Evolutionary conservation across 2,888 invertebrate genomes (phyloP), one percentile per base, ranked within the genome.

Genomic region (Cheilosia pagana): DNA sequence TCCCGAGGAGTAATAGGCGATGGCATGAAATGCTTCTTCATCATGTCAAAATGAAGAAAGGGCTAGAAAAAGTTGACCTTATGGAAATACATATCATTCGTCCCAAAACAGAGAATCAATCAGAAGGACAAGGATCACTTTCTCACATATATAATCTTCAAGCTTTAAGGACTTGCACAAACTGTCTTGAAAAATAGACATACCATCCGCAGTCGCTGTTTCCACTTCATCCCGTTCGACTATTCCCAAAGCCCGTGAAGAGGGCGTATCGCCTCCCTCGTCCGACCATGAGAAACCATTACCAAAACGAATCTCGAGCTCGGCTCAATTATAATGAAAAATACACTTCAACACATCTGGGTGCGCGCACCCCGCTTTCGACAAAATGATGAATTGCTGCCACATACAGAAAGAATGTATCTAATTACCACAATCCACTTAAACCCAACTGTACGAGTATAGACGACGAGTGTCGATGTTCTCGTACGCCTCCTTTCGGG

Each of bases 331-430:
- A 63, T 31, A 62, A 48, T 43, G 52, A 77, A 77, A 55, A 57
- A 68, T 43, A 48, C 70, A 81, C 75, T 85, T 81, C 81, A 76
- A 68, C 75, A 85, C 85, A 85, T 81, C 60, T 85, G 35, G 35
- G 28, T 8, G 85, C 71, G 71, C 50, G 67, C 71, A 75, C 65
- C 74, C 70, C 28, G 63, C 50, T 79, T 67, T 76, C 76, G 71
- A 81, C 71, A 81, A 81, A 81, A 81, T 85, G 85, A 85, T 85
- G 85, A 85, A 85, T 85, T 85, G 85, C 45, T 81, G 85, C 79
- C 81, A 75, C 85, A 76, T 67, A 76, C 63, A 53, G 59, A 71
- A 55, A 43, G n/a, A 79, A 76, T 81, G 81, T 85, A 81, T 85
- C 85, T 85, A 85, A 85, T 85, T 85, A 79, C 85, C 75, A 71